Conservation (phyloP, 2,797 vertebrate species). For the Acanthurus tractus region DNA sequence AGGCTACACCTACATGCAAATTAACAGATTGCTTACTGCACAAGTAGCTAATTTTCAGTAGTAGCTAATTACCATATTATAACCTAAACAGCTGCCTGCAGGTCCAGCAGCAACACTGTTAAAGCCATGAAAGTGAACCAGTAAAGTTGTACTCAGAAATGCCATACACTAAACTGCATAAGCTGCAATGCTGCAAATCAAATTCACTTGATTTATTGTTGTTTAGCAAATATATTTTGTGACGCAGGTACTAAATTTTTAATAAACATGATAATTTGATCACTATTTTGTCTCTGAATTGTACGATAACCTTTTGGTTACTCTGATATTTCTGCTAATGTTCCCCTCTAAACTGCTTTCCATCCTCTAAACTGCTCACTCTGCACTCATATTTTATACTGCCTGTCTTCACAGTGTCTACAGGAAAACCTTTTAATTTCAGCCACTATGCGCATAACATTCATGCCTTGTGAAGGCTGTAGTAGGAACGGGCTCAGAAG, state of each 20-base stretch:
- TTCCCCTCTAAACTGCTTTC: conserved; percentile 23
- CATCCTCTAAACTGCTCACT: conserved; percentile 44
- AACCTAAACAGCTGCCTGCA: neutral
- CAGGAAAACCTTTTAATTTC: conserved; percentile 79
- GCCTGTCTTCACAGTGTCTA: conserved; percentile 63
- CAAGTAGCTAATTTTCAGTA: no score
- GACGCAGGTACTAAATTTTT: neutral
- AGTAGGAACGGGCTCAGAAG: conserved; percentile 61
- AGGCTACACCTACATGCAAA: no score
- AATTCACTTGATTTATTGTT: neutral
- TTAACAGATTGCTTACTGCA: no score
- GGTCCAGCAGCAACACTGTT: no score
- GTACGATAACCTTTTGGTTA: conserved; percentile 27
- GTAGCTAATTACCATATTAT: no score
- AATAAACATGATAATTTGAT: neutral
- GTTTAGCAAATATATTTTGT: neutral
- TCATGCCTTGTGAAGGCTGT: conserved; percentile 81
- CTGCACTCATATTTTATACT: conserved; percentile 64
- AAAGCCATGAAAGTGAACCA: neutral
- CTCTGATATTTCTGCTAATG: conserved; percentile 23
- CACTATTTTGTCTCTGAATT: neutral
- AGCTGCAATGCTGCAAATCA: neutral
- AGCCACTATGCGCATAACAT: conserved; percentile 69
- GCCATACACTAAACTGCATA: neutral
- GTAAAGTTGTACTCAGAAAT: neutral